phyloP scores from a whole-genome alignment of 2,797 vertebrate genomes.

The Todus mexicanus region DNA sequence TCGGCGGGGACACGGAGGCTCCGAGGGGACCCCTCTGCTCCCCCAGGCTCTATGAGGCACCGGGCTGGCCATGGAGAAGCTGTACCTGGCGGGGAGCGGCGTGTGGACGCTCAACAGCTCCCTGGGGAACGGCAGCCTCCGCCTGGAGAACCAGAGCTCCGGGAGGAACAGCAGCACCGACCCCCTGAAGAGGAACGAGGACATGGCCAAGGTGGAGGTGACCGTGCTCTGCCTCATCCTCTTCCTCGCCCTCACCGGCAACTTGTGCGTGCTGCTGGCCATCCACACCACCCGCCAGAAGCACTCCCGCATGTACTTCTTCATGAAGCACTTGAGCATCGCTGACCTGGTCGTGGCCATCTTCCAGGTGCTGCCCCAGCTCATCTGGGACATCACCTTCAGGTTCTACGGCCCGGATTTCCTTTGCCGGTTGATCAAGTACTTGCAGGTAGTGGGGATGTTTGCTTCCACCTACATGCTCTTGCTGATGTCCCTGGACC shows the following conservation, averaged over 20 bases:
- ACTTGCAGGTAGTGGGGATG: slow-evolving; percentile 97
- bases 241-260: slow-evolving; percentile 89
- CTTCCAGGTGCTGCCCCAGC: slow-evolving; percentile 96
- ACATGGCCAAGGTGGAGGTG: slow-evolving; percentile 95
- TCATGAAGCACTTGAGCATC: slow-evolving; percentile 98
- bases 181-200: slow-evolving; percentile 88
- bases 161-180: slow-evolving; percentile 78
- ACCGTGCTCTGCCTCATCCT: slow-evolving; percentile 88
- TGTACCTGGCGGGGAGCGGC: slow-evolving; percentile 21
- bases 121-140: slow-evolving; percentile 65
- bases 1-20: too few relatives aligned
- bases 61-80: slow-evolving; percentile 55
- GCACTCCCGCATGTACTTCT: slow-evolving; percentile 96
- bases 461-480: slow-evolving; percentile 99
- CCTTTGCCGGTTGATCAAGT: slow-evolving; percentile 92
- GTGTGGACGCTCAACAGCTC: slow-evolving; percentile 73
- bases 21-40: neutral
- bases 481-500: slow-evolving; percentile 94
- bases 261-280: slow-evolving; percentile 90
- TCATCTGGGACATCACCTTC: slow-evolving; percentile 99
- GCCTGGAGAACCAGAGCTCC: slow-evolving; percentile 58
- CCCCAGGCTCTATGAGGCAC: slow-evolving; percentile 8
- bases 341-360: slow-evolving; percentile 94
- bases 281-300: slow-evolving; percentile 88
- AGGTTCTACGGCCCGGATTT: slow-evolving; percentile 94